Conservation (phyloP, 2,797 vertebrate species). For the Naso thynnoides region DNA sequence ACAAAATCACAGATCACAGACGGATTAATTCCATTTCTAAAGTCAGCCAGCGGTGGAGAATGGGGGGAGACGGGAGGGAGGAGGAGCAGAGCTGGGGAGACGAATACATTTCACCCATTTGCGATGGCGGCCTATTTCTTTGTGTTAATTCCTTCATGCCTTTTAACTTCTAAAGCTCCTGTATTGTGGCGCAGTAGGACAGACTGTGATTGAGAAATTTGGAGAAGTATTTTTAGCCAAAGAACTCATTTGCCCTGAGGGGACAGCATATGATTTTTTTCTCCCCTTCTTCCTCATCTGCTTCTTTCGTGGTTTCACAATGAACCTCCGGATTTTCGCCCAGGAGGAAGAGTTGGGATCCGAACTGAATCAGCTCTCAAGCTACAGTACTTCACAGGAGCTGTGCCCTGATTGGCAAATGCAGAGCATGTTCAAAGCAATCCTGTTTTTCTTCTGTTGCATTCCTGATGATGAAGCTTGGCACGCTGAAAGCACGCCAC, state of each 20-base stretch:
- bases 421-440: constrained; percentile 44
- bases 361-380: constrained; percentile 65
- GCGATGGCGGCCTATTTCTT: constrained; percentile 76
- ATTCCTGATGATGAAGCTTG: constrained; percentile 16
- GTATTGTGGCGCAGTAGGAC: constrained; percentile 69
- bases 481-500: constrained; percentile 8
- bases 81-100: background rate
- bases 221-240: constrained; percentile 79
- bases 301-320: constrained; percentile 66
- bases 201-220: constrained; percentile 81
- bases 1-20: constrained; percentile 77
- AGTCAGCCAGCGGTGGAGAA: constrained; percentile 49
- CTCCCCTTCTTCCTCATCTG: constrained; percentile 42
- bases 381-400: constrained; percentile 58
- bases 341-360: constrained; percentile 49
- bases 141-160: constrained; percentile 77
- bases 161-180: constrained; percentile 72
- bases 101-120: constrained; percentile 51
- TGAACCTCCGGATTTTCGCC: constrained; percentile 69
- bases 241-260: constrained; percentile 69
- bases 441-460: constrained; percentile 7
- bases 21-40: constrained; percentile 81
- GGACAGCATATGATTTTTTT: constrained; percentile 62
- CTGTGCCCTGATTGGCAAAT: constrained; percentile 61
- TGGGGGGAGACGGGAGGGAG: background rate